A percentile compares a stretch with the other conserved stretches of the same genome.
Evolutionary conservation across 2,113 vertebrate genomes (phyloP).

Genomic region (Scopus umbretta): DNA sequence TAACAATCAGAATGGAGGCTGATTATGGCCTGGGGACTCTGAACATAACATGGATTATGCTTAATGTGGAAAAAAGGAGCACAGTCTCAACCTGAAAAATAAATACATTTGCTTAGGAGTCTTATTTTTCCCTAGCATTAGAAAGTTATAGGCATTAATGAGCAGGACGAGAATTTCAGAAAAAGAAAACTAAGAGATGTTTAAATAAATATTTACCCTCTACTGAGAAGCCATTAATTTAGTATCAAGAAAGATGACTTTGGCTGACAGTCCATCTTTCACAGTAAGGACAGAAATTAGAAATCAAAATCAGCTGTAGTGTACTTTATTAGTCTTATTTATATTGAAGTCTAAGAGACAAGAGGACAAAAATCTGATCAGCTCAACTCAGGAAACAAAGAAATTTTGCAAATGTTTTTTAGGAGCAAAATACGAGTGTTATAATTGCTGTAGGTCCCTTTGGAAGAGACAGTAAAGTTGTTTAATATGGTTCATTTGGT

Average conservation of each 20-base stretch:
- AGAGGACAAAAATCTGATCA: neutral
- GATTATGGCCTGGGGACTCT: neutral
- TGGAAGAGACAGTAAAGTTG: neutral
- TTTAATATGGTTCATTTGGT: neutral
- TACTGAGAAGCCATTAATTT: neutral
- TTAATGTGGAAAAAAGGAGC: neutral
- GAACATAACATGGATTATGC: neutral
- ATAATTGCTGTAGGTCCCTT: neutral
- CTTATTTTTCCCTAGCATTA: neutral
- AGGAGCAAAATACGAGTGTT: neutral
- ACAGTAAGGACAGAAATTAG: neutral
- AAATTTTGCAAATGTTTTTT: neutral
- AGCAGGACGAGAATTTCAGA: neutral
- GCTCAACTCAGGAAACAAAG: neutral
- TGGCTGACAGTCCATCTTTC: neutral
- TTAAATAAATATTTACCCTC: neutral
- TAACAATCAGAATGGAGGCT: neutral
- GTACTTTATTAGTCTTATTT: neutral
- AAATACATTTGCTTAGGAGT: neutral
- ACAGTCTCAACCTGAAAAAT: neutral
- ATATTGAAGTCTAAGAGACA: neutral
- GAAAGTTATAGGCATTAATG: neutral
- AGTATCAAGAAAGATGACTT: neutral
- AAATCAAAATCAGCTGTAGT: neutral
- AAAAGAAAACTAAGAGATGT: neutral